phyloP scores from a whole-genome alignment of 92 coral and sea anemone genomes.

The Isaurus tuberculatus region DNA sequence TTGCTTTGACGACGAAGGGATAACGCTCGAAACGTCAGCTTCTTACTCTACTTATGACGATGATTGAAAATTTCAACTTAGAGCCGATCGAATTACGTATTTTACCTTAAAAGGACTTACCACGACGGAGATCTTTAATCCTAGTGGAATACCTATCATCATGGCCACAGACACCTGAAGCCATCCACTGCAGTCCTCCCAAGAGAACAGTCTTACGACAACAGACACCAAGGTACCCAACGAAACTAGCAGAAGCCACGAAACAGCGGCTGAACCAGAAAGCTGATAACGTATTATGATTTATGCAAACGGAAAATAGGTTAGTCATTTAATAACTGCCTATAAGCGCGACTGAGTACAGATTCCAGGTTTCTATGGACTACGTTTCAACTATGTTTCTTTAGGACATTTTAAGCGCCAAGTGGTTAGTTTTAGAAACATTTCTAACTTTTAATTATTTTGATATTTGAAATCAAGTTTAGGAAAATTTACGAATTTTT shows the following conservation, averaged over 20 bases:
- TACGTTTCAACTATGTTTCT: too few species aligned
- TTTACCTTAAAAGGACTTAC: constrained; percentile 45
- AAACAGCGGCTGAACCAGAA: not conserved
- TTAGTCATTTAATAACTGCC: not conserved
- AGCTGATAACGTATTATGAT: not conserved
- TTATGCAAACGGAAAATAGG: not conserved
- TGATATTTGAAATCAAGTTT: too few species aligned
- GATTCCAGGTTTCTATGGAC: too few species aligned
- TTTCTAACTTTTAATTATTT: too few species aligned
- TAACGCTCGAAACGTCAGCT: too few species aligned
- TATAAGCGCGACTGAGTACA: too few species aligned
- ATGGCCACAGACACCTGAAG: constrained; percentile 51
- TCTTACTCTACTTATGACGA: too few species aligned
- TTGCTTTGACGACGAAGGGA: too few species aligned
- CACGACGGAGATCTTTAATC: constrained; percentile 66
- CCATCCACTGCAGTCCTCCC: constrained; percentile 35
- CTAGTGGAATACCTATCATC: constrained; percentile 70
- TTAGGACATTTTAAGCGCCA: too few species aligned
- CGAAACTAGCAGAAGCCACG: constrained; percentile 35
- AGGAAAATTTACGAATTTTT: too few species aligned
- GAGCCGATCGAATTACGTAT: not conserved
- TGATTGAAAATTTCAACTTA: too few species aligned
- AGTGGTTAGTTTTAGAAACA: too few species aligned
- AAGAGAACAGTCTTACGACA: constrained; percentile 18
- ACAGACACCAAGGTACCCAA: constrained; percentile 25